A percentile compares a stretch with the other conserved stretches of the same genome.
Conservation (phyloP, 2,888 invertebrate species). For the Agriopis leucophaearia region DNA sequence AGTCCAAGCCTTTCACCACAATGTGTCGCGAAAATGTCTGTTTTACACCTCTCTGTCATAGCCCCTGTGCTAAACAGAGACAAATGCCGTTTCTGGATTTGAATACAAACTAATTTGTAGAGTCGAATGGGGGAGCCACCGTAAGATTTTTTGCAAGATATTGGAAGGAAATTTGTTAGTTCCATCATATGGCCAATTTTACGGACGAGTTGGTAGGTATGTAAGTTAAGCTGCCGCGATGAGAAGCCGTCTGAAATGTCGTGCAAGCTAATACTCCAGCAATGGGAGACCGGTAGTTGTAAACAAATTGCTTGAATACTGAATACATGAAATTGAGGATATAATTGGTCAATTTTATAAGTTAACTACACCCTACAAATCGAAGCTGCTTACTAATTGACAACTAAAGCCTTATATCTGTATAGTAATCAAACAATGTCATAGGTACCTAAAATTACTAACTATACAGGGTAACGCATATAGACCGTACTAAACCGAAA, state of each 20-base stretch:
- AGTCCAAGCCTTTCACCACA: conserved; percentile 43
- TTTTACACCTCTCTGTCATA: conserved; percentile 36
- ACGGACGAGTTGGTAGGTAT: not conserved
- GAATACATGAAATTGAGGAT: not conserved
- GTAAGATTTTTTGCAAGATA: not conserved
- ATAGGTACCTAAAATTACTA: too few species aligned
- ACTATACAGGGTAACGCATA: too few species aligned
- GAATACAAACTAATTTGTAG: not conserved
- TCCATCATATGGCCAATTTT: not conserved
- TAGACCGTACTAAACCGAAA: too few species aligned
- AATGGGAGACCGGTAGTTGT: conserved; percentile 16
- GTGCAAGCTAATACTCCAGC: not conserved
- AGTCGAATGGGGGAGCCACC: not conserved
- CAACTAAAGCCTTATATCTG: too few species aligned
- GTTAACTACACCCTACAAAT: not conserved
- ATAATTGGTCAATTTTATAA: conserved; percentile 10
- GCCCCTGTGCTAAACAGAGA: conserved; percentile 30
- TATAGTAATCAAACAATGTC: too few species aligned
- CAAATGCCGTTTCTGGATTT: conserved; percentile 25
- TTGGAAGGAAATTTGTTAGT: not conserved
- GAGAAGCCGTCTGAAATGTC: conserved; percentile 23
- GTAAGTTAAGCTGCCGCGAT: conserved; percentile 26
- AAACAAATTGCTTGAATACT: conserved; percentile 19
- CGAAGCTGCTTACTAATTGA: not conserved
- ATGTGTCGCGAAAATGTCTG: conserved; percentile 36